Evolutionary conservation across 1,140 invertebrate genomes (phyloP).

Genomic region (Mizuhopecten yessoensis): DNA sequence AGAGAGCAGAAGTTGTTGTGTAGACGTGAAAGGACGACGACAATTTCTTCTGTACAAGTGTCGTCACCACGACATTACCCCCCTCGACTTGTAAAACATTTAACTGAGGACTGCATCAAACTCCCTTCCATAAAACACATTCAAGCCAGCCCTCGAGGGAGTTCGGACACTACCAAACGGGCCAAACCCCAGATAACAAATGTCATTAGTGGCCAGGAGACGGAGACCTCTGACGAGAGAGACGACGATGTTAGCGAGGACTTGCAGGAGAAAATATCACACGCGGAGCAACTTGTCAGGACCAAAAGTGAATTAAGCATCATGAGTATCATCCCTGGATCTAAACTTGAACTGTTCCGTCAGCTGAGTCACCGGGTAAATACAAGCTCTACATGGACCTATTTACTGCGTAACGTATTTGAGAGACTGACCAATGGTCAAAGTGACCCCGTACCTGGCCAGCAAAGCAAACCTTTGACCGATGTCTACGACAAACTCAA

Average conservation of each 20-base stretch:
- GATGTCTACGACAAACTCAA: background rate
- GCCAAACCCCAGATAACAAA: background rate
- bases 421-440: background rate
- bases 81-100: background rate
- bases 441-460: background rate
- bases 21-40: background rate
- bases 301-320: background rate
- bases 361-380: background rate
- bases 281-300: background rate
- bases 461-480: background rate
- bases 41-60: background rate
- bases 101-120: background rate
- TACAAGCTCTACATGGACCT: background rate
- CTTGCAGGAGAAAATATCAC: background rate
- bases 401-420: background rate
- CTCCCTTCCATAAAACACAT: background rate
- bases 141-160: background rate
- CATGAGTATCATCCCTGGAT: background rate
- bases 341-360: slow-evolving; percentile 24
- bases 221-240: background rate
- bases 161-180: background rate
- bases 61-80: background rate
- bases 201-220: background rate
- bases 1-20: background rate
- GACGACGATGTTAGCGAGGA: background rate